Evolutionary conservation across 2,113 vertebrate genomes (phyloP), one percentile per base, ranked within the genome.

Genomic region (Scortum barcoo): DNA sequence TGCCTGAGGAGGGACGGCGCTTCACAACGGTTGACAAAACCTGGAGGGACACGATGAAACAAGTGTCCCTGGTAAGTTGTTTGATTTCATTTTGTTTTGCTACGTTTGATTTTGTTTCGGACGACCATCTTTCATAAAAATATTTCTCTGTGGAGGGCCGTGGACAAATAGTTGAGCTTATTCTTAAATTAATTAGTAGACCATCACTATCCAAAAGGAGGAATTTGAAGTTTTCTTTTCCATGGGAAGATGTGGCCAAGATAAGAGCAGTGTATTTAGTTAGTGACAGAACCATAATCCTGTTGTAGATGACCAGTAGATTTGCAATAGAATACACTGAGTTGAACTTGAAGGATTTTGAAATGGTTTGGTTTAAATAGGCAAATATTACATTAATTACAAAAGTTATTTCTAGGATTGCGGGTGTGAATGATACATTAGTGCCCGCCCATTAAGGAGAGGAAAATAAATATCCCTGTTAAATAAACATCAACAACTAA

Each of bases 1-100:
- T 98, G 97, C 97, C 97, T 0, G 95, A 97, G 82, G 97, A 97
- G 89, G 91, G 96, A 28, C 93, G 93, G 8, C 91, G 88, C 7
- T 98, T 98, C 90, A 95, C 65, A 30, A 28, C 93, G 17, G 97
- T 97, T 12, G 95, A 97, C 88, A 97, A 96, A 88, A 96, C 93
- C 7, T 97, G 96, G 97, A 95, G 95, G 83, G 96, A 96, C 17
- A 77, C 93, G 38, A 97, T 98, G 94, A 97, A 96, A 83, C 91
- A 66, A 63, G 94, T 96, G 61, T 81, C 89, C 8, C 72, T 95
- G 90, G 96, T 98, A 91, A 88, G 92, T 36, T 42, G 16, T 33
- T 60, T 13, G 10, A 38, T 61, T 71, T 46, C 0, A 33, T n/a
- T 72, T 58, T 11, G 4, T 22, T 48, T 51, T 44, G 0, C 24